These are phyloP conservation scores for Trichonephila clavata DNA, from an alignment of 1,140 invertebrate species.

Conservation along the genomic window DNA sequence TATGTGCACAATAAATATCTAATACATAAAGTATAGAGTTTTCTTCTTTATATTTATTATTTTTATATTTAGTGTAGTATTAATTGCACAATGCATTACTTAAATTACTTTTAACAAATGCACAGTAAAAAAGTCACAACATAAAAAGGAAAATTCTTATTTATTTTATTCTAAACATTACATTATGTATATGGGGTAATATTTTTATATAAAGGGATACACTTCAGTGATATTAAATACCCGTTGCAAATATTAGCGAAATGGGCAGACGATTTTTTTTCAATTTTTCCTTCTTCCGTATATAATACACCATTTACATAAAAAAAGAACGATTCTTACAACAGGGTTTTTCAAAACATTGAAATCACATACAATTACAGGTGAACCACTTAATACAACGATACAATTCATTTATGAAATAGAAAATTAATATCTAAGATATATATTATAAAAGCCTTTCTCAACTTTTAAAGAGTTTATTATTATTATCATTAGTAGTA, in stretches of 20 bases:
- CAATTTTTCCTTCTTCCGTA: neutral
- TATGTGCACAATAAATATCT: too few relatives aligned
- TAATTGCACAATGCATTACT: too few relatives aligned
- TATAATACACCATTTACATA: slow-evolving; percentile 38
- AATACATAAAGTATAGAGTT: too few relatives aligned
- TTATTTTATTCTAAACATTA: slow-evolving; percentile 68
- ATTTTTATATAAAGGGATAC: slow-evolving; percentile 51
- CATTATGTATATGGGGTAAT: slow-evolving; percentile 46
- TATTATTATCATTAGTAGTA: neutral
- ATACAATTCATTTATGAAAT: neutral
- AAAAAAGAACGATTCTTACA: slow-evolving; percentile 14
- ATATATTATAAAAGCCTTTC: neutral
- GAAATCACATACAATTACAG: slow-evolving; percentile 10
- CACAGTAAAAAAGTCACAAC: neutral
- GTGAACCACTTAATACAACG: slow-evolving; percentile 15
- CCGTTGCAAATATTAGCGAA: slow-evolving; percentile 40
- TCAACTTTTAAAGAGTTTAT: neutral
- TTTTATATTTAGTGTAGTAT: too few relatives aligned
- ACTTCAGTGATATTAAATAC: slow-evolving; percentile 42
- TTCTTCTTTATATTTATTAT: too few relatives aligned
- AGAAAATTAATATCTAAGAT: neutral
- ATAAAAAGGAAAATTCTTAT: slow-evolving; percentile 41
- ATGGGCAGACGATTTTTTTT: neutral
- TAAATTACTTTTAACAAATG: neutral
- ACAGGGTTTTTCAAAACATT: neutral